Conservation (phyloP, 2,888 invertebrate species). For the Plagodis dolabraria region DNA sequence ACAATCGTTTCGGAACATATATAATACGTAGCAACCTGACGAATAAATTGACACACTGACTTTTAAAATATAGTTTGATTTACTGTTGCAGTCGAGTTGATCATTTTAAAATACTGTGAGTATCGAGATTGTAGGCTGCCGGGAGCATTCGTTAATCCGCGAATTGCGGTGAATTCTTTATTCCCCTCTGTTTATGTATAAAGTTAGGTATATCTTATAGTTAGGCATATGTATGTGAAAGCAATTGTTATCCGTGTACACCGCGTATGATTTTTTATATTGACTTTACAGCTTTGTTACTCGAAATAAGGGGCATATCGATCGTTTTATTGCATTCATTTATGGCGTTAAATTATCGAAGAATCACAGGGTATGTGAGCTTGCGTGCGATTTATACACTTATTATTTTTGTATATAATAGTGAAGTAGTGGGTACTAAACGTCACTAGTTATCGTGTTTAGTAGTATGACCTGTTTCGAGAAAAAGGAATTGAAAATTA, state of each 20-base stretch:
- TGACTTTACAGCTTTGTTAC: slow-evolving; percentile 29
- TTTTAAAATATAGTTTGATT: background rate
- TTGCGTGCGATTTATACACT: no score
- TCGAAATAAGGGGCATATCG: slow-evolving; percentile 23
- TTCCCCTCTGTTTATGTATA: slow-evolving; percentile 26
- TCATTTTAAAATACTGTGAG: slow-evolving; percentile 17
- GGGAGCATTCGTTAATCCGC: slow-evolving; percentile 39
- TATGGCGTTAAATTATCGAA: slow-evolving; percentile 9
- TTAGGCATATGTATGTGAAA: slow-evolving; percentile 5
- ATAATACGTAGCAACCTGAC: no score
- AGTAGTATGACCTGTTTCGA: no score
- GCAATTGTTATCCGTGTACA: slow-evolving; percentile 21
- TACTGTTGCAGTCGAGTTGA: background rate
- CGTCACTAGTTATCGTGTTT: no score
- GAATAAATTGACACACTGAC: no score
- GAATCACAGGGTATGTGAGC: background rate
- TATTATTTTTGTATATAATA: no score
- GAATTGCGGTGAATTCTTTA: slow-evolving; percentile 33
- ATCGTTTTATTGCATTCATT: slow-evolving; percentile 25
- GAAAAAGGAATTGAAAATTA: no score
- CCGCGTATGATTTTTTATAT: slow-evolving; percentile 21
- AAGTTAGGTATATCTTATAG: background rate
- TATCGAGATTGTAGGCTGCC: slow-evolving; percentile 38
- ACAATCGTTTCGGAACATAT: no score
- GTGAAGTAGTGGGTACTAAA: no score